A percentile compares a stretch with the other conserved stretches of the same genome.
phyloP scores from a whole-genome alignment of 2,797 vertebrate species.

The Tapirus indicus region DNA sequence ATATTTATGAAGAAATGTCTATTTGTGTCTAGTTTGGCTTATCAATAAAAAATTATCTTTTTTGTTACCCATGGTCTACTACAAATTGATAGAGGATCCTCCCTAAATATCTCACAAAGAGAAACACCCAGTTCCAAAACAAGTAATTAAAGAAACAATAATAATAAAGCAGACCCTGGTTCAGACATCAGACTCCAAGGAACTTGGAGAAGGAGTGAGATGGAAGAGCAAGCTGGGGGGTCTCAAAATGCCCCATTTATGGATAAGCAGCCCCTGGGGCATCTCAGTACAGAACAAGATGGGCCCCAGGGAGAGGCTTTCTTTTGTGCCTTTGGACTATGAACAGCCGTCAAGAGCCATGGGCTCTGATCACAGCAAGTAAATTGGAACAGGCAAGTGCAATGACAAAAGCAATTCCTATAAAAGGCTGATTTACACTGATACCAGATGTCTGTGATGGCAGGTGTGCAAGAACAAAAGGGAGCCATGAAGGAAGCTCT shows the following conservation, averaged over 20 bases:
- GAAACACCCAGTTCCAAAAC: background rate
- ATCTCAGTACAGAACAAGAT: background rate
- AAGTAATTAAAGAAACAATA: background rate
- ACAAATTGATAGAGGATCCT: background rate
- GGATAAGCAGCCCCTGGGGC: background rate
- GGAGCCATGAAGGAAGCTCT: background rate
- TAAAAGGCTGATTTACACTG: background rate
- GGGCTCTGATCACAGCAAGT: conserved; percentile 1
- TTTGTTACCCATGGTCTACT: background rate
- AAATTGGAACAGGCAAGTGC: conserved; percentile 33
- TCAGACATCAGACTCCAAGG: background rate
- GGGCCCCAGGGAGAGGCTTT: background rate
- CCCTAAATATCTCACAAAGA: conserved; percentile 14
- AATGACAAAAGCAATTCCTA: background rate
- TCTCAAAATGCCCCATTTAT: background rate
- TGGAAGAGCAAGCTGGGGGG: background rate
- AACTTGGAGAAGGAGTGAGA: background rate
- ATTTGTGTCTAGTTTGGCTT: background rate
- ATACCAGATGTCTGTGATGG: background rate
- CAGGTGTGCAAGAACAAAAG: conserved; percentile 17
- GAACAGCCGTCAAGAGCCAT: background rate
- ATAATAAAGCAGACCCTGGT: background rate
- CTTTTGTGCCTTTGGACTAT: background rate
- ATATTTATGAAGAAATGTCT: background rate
- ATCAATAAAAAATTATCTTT: background rate